Base-by-base conservation (phyloP, 2,888 invertebrate genomes). In the Tachystola acroxantha region DNA sequence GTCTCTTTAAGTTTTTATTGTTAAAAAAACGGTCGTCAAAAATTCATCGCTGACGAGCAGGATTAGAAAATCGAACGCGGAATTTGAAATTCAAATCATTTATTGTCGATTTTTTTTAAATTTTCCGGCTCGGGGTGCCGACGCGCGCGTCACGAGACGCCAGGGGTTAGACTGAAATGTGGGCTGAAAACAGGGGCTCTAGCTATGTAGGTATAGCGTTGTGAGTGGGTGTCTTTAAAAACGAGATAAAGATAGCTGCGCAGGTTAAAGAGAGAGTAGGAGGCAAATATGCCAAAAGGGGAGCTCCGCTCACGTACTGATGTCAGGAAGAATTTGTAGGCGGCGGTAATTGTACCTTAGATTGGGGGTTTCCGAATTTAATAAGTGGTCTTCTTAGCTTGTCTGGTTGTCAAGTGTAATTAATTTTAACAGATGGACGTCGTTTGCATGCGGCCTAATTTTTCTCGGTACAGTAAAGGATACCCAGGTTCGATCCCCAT, bases 271-370 rank as follows among this genome's bases (percentile, higher is more conserved):
- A 7, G 24, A 1, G 55, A 75, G 24, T 46, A 57, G 39, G 74
- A 60, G 5, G 26, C 53, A 1, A 31, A 10, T 37, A 47, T 52
- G 54, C 57, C 52, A 55, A 54, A 56, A 20, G 64, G 71, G 64
- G 68, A 56, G 57, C 56, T 39, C 30, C 33, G 60, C 59, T 67
- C 65, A 65, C 70, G 71, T 72, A 71, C 61, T 45, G 51, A 56
- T 57, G 62, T 50, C 66, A 74, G 75, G 70, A 76, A 71, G 72
- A 74, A 72, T 67, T 78, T 71, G 78, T 77, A 76, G 78, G 80
- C 80, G 77, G 72, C 58, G 51, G 70, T 70, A 69, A 72, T 72
- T 70, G 64, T 72, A 71, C 64, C 65, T 66, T 60, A 69, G 68
- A 78, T 73, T 71, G 69, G 66, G 73, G 66, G 65, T 68, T 63